Conservation (phyloP, 2,797 vertebrate species). For the Neopelma chrysocephalum region DNA sequence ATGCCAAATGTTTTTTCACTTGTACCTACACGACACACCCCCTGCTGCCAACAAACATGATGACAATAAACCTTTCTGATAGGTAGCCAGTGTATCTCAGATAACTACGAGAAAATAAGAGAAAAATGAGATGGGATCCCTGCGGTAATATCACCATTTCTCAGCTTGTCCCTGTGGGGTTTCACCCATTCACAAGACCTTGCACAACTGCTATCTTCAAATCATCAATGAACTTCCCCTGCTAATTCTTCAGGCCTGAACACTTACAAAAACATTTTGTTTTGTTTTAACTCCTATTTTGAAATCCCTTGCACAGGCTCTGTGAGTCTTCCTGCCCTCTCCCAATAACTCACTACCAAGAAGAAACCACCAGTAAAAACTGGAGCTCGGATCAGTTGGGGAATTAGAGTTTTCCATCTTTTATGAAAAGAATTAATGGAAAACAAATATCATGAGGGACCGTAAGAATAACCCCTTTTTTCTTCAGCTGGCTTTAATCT, state of each 20-base stretch:
- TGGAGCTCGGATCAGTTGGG: neutral
- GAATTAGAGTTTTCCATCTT: neutral
- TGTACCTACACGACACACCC: neutral
- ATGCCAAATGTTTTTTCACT: neutral
- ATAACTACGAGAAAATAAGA: neutral
- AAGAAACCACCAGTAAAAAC: neutral
- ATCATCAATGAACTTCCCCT: neutral
- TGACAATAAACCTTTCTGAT: neutral
- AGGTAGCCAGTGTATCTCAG: neutral
- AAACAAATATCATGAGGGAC: neutral
- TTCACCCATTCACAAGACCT: neutral
- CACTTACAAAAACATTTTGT: neutral
- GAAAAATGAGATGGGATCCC: neutral
- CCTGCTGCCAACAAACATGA: neutral
- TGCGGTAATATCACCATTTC: neutral
- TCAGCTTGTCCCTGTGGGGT: neutral
- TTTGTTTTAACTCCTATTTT: neutral
- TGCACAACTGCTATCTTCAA: neutral
- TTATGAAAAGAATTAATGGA: neutral
- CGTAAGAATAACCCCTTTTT: neutral
- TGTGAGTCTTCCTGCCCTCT: neutral
- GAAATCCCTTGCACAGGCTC: neutral
- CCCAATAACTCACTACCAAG: neutral
- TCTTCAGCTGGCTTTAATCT: conserved; percentile 28
- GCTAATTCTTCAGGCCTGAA: neutral